Conservation (phyloP, 35 echinoderm and acorn worm species). For the Lytechinus variegatus region DNA sequence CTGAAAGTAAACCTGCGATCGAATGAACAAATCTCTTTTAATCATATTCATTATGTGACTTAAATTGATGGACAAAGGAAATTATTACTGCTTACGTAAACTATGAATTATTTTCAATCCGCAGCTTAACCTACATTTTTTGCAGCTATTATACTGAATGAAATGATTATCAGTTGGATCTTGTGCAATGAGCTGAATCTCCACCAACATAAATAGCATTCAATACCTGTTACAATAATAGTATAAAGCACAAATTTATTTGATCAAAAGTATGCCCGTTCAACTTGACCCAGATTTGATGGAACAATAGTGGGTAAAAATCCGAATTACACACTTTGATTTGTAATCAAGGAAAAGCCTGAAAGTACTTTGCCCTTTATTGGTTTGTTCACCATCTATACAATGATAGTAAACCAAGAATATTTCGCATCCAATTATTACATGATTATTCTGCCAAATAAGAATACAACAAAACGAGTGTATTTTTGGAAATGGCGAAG, state of each 20-base stretch:
- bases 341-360: not conserved
- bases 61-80: not conserved
- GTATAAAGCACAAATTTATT: not conserved
- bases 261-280: not conserved
- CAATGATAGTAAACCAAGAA: not conserved
- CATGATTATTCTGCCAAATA: not conserved
- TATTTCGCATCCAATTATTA: not conserved
- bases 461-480: not conserved
- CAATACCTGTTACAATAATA: not conserved
- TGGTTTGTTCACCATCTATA: not conserved
- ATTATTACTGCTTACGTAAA: not conserved
- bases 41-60: not conserved
- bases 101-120: not conserved
- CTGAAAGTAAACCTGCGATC: not conserved
- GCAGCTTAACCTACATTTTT: not conserved
- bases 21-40: not conserved
- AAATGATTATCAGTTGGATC: not conserved
- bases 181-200: not conserved
- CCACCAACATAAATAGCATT: not conserved
- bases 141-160: not conserved
- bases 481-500: not conserved
- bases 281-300: not conserved
- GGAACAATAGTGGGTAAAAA: not conserved
- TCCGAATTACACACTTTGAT: not conserved
- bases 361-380: not conserved